Conservation (phyloP, 1,140 invertebrate genomes). For the Idris sp. region DNA sequence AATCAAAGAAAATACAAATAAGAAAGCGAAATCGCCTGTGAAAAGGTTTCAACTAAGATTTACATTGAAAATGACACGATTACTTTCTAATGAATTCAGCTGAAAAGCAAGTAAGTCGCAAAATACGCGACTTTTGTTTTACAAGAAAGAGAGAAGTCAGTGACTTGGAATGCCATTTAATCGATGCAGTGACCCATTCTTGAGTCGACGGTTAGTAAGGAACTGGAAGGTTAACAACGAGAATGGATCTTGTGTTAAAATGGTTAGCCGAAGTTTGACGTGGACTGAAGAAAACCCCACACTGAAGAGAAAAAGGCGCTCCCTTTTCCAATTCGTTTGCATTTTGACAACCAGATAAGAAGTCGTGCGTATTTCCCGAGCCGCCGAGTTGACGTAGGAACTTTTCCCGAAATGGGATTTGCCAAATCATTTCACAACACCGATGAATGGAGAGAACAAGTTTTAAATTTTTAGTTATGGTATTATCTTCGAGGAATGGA, state of each 20-base stretch:
- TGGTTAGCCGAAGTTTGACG: constrained; percentile 59
- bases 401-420: constrained; percentile 46
- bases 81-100: constrained; percentile 53
- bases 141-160: constrained; percentile 66
- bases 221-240: constrained; percentile 58
- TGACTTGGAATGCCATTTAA: constrained; percentile 72
- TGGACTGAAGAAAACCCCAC: constrained; percentile 45
- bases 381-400: constrained; percentile 28
- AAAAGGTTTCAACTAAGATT: too few species aligned
- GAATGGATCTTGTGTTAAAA: constrained; percentile 59
- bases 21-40: too few species aligned
- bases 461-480: constrained; percentile 23
- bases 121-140: constrained; percentile 45
- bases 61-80: too few species aligned
- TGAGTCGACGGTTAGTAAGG: constrained; percentile 45
- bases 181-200: constrained; percentile 67
- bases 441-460: constrained; percentile 23
- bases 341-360: constrained; percentile 57
- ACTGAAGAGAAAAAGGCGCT: constrained; percentile 37
- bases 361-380: constrained; percentile 43
- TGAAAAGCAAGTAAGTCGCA: constrained; percentile 42
- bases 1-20: too few species aligned
- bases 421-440: constrained; percentile 43
- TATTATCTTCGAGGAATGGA: too few species aligned
- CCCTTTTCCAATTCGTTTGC: constrained; percentile 62